phyloP scores from a whole-genome alignment of 2,797 vertebrate genomes.

The Muscicapa comitata region DNA sequence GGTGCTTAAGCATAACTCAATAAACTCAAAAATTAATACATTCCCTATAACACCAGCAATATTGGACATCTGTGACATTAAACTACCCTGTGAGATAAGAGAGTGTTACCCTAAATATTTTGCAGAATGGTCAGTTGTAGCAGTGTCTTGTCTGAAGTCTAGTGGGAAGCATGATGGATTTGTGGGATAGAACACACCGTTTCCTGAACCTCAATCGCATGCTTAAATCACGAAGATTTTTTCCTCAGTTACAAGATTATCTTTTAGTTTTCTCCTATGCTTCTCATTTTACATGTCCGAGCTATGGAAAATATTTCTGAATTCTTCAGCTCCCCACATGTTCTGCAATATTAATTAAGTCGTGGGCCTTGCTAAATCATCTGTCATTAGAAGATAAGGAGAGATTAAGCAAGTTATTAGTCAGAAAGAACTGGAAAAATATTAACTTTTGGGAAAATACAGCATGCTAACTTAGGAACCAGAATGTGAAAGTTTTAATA shows the following conservation, averaged over 20 bases:
- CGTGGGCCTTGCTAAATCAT: conserved; percentile 24
- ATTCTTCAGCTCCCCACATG: neutral
- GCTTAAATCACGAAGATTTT: conserved; percentile 6
- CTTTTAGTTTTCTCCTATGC: neutral
- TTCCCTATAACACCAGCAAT: neutral
- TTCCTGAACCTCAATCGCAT: neutral
- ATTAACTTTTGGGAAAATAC: conserved; percentile 15
- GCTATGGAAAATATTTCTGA: conserved; percentile 10
- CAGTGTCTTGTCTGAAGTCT: neutral
- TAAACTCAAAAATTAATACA: neutral
- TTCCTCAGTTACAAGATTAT: neutral
- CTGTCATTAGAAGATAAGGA: conserved; percentile 39
- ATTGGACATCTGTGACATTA: neutral
- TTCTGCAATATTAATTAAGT: conserved; percentile 34
- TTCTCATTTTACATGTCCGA: conserved; percentile 15
- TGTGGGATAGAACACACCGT: neutral
- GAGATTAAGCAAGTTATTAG: conserved; percentile 43
- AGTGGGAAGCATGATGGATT: neutral
- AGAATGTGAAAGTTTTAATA: conserved; percentile 22
- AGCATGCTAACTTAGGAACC: conserved; percentile 47
- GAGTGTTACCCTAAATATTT: neutral
- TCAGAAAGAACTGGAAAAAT: neutral
- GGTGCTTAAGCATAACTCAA: neutral
- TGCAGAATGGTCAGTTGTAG: neutral
- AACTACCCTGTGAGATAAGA: neutral